phyloP scores from a whole-genome alignment of 2,113 vertebrate genomes.

The Microcebus lehilahytsara region DNA sequence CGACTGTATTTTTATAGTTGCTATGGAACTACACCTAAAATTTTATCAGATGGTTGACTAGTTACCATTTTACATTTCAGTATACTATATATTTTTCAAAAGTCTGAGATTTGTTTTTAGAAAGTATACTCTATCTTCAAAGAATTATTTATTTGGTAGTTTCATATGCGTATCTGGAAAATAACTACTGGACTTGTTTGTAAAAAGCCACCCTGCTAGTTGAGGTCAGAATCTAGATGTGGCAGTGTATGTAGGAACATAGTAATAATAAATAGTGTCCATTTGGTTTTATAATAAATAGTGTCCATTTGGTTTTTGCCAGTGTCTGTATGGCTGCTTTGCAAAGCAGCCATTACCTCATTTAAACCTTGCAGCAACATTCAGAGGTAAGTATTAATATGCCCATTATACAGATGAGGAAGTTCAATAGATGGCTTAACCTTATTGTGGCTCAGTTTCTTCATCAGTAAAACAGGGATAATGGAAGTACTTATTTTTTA shows the following conservation, averaged over 20 bases:
- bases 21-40: neutral
- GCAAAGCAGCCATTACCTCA: neutral
- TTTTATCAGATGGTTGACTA: constrained; percentile 7
- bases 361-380: constrained; percentile 23
- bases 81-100: neutral
- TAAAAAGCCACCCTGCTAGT: neutral
- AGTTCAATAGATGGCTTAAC: neutral
- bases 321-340: neutral
- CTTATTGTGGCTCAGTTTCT: neutral
- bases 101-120: constrained; percentile 6
- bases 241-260: neutral
- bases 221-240: constrained; percentile 15
- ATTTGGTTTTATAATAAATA: constrained; percentile 32
- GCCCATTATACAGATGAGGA: neutral
- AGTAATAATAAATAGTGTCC: neutral
- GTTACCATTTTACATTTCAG: neutral
- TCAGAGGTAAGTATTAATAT: constrained; percentile 3
- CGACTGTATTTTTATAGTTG: neutral
- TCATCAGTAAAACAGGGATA: neutral
- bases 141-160: constrained; percentile 16
- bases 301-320: constrained; percentile 18
- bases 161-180: constrained; percentile 16
- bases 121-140: neutral
- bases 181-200: neutral
- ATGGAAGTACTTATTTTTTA: neutral